These are phyloP conservation scores for Cotesia vestalis DNA, from an alignment of 1,140 invertebrate species.

Conservation along the genomic window DNA sequence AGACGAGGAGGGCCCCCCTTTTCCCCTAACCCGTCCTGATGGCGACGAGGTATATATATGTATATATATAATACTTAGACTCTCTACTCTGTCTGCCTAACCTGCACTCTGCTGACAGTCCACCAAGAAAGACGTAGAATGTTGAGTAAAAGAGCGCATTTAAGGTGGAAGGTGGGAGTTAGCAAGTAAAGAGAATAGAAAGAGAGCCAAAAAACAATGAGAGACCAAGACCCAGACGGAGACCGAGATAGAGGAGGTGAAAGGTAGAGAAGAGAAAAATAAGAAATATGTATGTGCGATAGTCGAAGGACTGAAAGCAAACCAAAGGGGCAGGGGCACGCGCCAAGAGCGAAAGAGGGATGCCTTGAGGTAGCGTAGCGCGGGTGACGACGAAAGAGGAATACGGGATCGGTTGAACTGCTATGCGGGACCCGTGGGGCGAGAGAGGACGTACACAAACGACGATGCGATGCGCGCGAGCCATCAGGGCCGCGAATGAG, in stretches of 20 bases:
- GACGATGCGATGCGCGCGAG: constrained; percentile 28
- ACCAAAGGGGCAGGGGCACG: constrained; percentile 12
- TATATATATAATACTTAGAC: constrained; percentile 10
- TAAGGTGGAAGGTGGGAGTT: constrained; percentile 8
- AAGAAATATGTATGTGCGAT: constrained; percentile 10
- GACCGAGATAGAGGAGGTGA: not conserved
- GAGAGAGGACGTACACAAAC: constrained; percentile 20
- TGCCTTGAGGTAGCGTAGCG: constrained; percentile 17
- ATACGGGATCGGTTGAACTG: constrained; percentile 5
- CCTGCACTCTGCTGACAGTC: constrained; percentile 28
- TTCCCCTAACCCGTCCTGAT: constrained; percentile 23
- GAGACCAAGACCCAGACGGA: too few species aligned
- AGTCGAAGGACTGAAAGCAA: constrained; percentile 6
- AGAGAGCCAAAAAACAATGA: too few species aligned
- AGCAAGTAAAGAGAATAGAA: constrained; percentile 3
- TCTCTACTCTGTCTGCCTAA: too few species aligned
- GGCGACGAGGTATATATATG: not conserved
- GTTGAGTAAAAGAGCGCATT: constrained; percentile 20
- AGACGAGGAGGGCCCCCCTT: too few species aligned
- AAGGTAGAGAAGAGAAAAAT: not conserved
- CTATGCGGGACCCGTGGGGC: constrained; percentile 13
- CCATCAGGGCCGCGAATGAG: constrained; percentile 37
- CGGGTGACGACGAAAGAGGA: constrained; percentile 18
- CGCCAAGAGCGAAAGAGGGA: constrained; percentile 28
- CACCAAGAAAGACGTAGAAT: constrained; percentile 19